A percentile compares a stretch with the other conserved stretches of the same genome.
phyloP scores from a whole-genome alignment of 2,113 vertebrate genomes.

The Odocoileus virginianus region DNA sequence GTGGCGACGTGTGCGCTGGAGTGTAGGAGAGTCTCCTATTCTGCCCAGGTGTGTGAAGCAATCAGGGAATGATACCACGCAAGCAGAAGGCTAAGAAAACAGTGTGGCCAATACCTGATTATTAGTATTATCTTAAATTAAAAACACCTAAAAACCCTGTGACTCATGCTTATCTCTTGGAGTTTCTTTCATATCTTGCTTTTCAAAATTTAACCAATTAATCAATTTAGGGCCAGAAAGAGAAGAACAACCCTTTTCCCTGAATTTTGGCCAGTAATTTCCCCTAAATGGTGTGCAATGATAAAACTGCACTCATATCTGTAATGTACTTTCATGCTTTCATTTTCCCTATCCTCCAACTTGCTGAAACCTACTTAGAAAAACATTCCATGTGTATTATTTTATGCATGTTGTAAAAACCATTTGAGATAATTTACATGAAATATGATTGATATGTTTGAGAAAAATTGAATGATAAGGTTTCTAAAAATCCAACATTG shows the following conservation, averaged over 20 bases:
- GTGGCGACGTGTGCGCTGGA: fast-evolving
- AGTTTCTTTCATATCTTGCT: neutral
- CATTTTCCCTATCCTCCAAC: neutral
- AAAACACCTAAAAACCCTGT: neutral
- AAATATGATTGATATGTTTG: neutral
- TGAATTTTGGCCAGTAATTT: neutral
- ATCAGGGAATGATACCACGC: neutral
- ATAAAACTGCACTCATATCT: neutral
- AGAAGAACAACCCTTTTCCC: neutral
- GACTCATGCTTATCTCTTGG: neutral
- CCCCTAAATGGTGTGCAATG: neutral
- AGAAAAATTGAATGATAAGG: neutral
- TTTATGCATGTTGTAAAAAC: neutral
- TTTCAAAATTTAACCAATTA: neutral
- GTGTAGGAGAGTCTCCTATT: neutral
- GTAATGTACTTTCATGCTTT: neutral
- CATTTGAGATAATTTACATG: neutral
- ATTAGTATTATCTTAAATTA: neutral
- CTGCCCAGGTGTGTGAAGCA: neutral
- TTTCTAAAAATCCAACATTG: neutral
- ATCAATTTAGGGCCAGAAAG: neutral
- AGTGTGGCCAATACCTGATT: neutral
- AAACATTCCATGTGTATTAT: neutral
- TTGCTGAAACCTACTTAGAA: neutral
- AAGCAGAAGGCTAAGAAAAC: neutral